These are phyloP conservation scores for Trichogramma pretiosum DNA, from an alignment of 1,140 invertebrate species.

Conservation along the genomic window DNA sequence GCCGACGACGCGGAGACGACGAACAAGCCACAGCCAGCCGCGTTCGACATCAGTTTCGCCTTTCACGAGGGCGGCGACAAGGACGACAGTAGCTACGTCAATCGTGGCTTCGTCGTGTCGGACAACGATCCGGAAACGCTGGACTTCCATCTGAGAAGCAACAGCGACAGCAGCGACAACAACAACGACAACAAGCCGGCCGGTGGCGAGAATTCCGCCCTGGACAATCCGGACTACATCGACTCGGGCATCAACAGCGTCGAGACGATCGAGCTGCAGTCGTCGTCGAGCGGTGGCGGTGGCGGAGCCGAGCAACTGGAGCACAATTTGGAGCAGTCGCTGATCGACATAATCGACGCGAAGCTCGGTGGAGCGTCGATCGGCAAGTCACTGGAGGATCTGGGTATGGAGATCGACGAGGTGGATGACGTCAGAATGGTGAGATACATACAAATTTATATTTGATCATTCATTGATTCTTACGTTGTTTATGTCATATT, in stretches of 20 bases:
- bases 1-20: neutral
- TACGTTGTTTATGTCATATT: no score
- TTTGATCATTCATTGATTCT: no score
- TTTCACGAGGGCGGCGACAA: conserved; percentile 14
- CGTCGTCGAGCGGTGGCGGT: no score
- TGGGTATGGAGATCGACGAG: conserved; percentile 23
- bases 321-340: conserved; percentile 37
- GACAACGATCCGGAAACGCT: conserved; percentile 32
- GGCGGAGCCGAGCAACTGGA: conserved; percentile 30
- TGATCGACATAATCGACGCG: conserved; percentile 41
- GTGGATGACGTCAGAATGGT: no score
- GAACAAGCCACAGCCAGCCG: neutral
- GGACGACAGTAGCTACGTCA: conserved; percentile 28
- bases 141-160: conserved; percentile 27
- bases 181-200: conserved; percentile 4
- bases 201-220: conserved; percentile 13
- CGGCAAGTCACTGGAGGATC: conserved; percentile 29
- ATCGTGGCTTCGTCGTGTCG: conserved; percentile 33
- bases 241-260: conserved; percentile 44
- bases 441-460: no score
- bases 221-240: conserved; percentile 33
- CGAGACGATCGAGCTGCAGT: conserved; percentile 39
- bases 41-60: conserved; percentile 27
- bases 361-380: conserved; percentile 33
- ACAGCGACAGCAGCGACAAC: conserved; percentile 2